Percentiles rank a stretch among this genome's conserved stretches.
Conservation (phyloP, 2,888 invertebrate genomes). For the Escarpia spicata region DNA sequence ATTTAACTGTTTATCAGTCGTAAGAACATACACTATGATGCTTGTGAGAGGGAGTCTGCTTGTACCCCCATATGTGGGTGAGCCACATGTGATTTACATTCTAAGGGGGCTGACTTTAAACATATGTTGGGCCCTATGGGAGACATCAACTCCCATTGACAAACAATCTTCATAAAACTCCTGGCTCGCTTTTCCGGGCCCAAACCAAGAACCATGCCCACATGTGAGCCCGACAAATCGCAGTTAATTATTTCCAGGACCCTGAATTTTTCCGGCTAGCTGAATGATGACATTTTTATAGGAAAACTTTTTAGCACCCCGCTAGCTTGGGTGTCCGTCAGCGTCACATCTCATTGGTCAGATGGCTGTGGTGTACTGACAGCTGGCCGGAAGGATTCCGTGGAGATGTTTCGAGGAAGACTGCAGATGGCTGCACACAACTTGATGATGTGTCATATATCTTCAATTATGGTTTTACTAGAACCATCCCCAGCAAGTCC, state of each 20-base stretch:
- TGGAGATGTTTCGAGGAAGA: not conserved
- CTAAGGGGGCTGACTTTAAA: not conserved
- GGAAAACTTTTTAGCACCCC: not conserved
- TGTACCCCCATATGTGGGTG: not conserved
- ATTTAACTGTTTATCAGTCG: not conserved
- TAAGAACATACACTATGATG: not conserved
- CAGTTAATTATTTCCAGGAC: not conserved
- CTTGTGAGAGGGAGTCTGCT: not conserved
- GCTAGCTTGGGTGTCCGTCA: not conserved
- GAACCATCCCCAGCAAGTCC: not conserved
- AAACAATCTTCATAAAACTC: not conserved
- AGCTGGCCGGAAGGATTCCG: not conserved
- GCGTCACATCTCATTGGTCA: not conserved
- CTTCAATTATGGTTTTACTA: not conserved
- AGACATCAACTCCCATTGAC: not conserved
- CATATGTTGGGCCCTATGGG: not conserved
- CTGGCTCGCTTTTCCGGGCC: not conserved
- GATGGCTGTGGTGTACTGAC: not conserved
- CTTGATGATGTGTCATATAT: not conserved
- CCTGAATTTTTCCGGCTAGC: not conserved
- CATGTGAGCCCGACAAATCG: not conserved
- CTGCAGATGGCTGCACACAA: not conserved
- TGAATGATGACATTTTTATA: not conserved
- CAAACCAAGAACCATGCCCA: not conserved
- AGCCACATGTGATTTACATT: not conserved